These are phyloP conservation scores for Umimayanthus chanpuru DNA, from an alignment of 92 coral and sea anemone species.

Conservation along the genomic window DNA sequence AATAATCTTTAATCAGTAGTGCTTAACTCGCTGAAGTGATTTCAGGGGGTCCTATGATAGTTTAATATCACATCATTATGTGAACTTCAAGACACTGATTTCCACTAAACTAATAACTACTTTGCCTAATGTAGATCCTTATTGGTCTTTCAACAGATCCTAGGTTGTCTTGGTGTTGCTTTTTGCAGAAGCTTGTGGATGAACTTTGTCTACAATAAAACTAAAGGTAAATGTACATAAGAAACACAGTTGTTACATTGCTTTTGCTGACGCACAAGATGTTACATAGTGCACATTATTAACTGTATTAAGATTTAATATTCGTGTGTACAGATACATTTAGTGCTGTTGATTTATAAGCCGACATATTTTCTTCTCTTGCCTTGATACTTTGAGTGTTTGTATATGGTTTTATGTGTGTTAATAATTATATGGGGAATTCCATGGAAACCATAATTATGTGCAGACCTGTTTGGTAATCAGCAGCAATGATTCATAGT, in stretches of 20 bases:
- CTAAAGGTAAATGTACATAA: slow-evolving; percentile 13
- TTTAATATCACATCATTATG: slow-evolving; percentile 18
- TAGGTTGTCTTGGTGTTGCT: slow-evolving; percentile 28
- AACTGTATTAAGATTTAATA: slow-evolving; percentile 6
- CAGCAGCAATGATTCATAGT: slow-evolving; percentile 5
- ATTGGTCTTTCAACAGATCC: slow-evolving; percentile 25
- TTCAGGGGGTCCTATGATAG: slow-evolving; percentile 16
- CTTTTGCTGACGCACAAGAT: background rate
- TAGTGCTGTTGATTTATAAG: slow-evolving; percentile 3
- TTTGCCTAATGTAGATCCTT: slow-evolving; percentile 24
- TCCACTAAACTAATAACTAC: slow-evolving; percentile 17
- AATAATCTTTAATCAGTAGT: slow-evolving; percentile 5
- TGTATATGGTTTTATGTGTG: slow-evolving; percentile 3
- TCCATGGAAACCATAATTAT: background rate
- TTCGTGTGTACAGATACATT: slow-evolving; percentile 4
- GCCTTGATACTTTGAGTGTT: background rate
- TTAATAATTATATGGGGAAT: background rate
- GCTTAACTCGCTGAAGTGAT: slow-evolving; percentile 12
- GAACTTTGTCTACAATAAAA: slow-evolving; percentile 17
- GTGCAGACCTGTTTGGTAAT: slow-evolving; percentile 6
- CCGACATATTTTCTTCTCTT: background rate
- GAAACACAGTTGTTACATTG: slow-evolving; percentile 12
- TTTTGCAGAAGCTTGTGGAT: slow-evolving; percentile 22
- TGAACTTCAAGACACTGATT: slow-evolving; percentile 24
- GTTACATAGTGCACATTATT: slow-evolving; percentile 12